Evolutionary conservation across 2,888 invertebrate genomes (phyloP).

Genomic region (Bruchidius siliquastri): DNA sequence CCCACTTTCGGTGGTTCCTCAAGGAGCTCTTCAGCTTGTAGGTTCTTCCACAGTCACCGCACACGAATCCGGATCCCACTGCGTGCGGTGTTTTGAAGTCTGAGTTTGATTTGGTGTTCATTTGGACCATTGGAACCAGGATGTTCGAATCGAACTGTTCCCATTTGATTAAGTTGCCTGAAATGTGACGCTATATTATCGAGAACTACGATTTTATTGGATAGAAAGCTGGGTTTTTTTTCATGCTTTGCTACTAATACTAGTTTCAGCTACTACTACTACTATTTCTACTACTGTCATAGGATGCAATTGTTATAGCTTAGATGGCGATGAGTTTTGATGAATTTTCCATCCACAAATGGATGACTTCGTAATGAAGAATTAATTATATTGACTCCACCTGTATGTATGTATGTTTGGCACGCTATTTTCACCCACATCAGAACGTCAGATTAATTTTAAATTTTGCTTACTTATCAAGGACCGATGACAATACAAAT

Average conservation of each 20-base stretch:
- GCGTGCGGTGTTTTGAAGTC: background rate
- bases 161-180: background rate
- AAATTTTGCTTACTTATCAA: too few relatives aligned
- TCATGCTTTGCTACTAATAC: background rate
- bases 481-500: too few relatives aligned
- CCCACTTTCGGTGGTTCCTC: slow-evolving; percentile 28
- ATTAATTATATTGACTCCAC: too few relatives aligned
- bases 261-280: background rate
- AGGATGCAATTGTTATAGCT: too few relatives aligned
- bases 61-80: slow-evolving; percentile 54
- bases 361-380: too few relatives aligned
- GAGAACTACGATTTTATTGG: background rate
- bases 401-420: too few relatives aligned
- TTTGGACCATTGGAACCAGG: background rate
- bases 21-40: slow-evolving; percentile 52
- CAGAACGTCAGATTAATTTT: too few relatives aligned
- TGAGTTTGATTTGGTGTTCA: background rate
- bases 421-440: too few relatives aligned
- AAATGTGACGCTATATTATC: background rate
- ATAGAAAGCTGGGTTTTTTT: background rate
- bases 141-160: background rate
- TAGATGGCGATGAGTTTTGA: too few relatives aligned
- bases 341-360: too few relatives aligned
- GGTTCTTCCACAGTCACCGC: slow-evolving; percentile 76
- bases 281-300: background rate